Evolutionary conservation across 1,140 invertebrate species (phyloP), one percentile per base, ranked within the genome.

Genomic region (Aphelinus certus): DNA sequence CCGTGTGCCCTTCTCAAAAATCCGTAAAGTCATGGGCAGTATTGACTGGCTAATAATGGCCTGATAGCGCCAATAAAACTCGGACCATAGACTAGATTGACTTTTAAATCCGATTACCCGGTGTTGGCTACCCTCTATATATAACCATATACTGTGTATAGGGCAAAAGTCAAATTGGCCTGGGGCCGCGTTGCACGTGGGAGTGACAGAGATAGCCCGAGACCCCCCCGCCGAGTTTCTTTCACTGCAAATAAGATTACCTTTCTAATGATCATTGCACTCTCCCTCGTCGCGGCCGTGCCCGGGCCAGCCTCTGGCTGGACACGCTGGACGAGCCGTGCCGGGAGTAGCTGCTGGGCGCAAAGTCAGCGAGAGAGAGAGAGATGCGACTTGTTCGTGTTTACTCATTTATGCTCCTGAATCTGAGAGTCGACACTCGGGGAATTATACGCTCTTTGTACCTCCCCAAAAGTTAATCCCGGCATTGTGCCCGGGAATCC

Each of bases 51-150:
- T 71, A 71, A 71, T 71, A 71, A 71, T 71, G 70, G 70, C 58
- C 58, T 62, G 26, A 71, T 71, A 71, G 70, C 70, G 57, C 70
- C 70, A 64, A 71, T 71, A 71, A 71, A 70, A 70, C 61, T 62
- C 26, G 49, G 68, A 1, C 61, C 49, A 62, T 53, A 7, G 7
- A n/a, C 68, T 42, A 60, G 61, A 64, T 71, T 71, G 51, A 71
- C 70, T 71, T 71, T 64, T 64, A 64, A 71, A 71, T 64, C 51
- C 49, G 61, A 64, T 64, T 71, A 71, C 43, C 49, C 26, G 3
- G 3, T 51, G 26, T 26, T 26, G 26, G 26, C 26, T 49, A 43
- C 45, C 3, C 6, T 46, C 7, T 45, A n/a, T 9, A 46, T 51
- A 53, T 46, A 56, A 7, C 42, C 7, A 48, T 46, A 49, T 49